Conservation (phyloP, 2,797 vertebrate species). For the Enteromius unitaeniatus region DNA sequence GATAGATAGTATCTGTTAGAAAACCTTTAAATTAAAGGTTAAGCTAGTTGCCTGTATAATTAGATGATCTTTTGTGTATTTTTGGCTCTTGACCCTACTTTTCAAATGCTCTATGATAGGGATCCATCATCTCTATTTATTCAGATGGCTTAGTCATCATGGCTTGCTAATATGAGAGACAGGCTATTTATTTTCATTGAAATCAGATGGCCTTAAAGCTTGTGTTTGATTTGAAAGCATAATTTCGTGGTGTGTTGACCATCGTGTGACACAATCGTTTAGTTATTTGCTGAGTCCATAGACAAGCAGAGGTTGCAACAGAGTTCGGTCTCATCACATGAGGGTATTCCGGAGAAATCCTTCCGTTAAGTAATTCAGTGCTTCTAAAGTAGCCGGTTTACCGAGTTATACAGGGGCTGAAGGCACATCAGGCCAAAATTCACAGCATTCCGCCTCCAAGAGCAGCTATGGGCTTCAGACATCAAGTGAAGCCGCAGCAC, state of each 20-base stretch:
- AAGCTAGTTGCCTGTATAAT: slow-evolving; percentile 51
- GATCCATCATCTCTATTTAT: slow-evolving; percentile 46
- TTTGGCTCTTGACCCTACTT: slow-evolving; percentile 39
- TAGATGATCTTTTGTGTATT: slow-evolving; percentile 56
- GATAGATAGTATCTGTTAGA: slow-evolving; percentile 53
- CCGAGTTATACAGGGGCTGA: slow-evolving; percentile 41
- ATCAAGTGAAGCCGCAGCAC: slow-evolving; percentile 56
- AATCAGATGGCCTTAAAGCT: slow-evolving; percentile 12
- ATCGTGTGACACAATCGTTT: background rate
- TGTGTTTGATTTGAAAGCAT: slow-evolving; percentile 18
- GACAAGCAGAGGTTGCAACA: background rate
- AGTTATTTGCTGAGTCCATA: slow-evolving; percentile 11
- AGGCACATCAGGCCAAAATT: slow-evolving; percentile 44
- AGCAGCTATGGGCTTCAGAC: slow-evolving; percentile 23
- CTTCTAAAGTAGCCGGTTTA: slow-evolving; percentile 2
- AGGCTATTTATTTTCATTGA: slow-evolving; percentile 9
- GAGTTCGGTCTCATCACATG: background rate
- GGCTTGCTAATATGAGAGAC: slow-evolving; percentile 16
- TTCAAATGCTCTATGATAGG: slow-evolving; percentile 25
- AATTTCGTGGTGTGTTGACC: background rate
- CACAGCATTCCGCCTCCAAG: slow-evolving; percentile 44
- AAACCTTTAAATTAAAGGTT: slow-evolving; percentile 59
- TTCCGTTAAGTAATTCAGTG: background rate
- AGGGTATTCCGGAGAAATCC: slow-evolving; percentile 6
- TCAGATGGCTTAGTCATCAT: slow-evolving; percentile 26